phyloP scores from a whole-genome alignment of 1,140 invertebrate species.

The Zeugodacus cucurbitae region DNA sequence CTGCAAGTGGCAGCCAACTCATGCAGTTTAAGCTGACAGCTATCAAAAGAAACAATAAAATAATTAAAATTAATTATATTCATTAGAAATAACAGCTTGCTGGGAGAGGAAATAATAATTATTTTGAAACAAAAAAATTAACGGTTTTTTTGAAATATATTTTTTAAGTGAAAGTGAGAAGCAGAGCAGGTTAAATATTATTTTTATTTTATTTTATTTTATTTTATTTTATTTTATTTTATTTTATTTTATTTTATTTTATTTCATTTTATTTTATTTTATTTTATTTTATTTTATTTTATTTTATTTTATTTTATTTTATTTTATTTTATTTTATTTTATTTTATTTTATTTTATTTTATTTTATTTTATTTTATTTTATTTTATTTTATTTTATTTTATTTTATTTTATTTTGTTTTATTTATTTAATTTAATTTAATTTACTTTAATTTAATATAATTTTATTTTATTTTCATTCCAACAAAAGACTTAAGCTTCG shows the following conservation, averaged over 20 bases:
- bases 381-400: neutral
- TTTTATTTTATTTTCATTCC: neutral
- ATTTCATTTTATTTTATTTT: neutral
- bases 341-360: neutral
- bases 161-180: no score
- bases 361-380: neutral
- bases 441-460: neutral
- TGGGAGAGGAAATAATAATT: no score
- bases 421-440: neutral
- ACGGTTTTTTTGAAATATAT: no score
- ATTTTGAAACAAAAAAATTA: no score
- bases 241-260: neutral
- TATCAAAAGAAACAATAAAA: conserved; percentile 4
- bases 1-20: neutral
- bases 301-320: neutral
- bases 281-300: neutral
- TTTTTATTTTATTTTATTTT: neutral
- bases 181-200: no score
- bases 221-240: neutral
- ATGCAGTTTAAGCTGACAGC: neutral
- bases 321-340: neutral
- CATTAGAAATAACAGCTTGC: neutral
- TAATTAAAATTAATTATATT: neutral
- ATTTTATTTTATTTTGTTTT: neutral
- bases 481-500: neutral